Evolutionary conservation across 2,113 vertebrate species (phyloP), one percentile per base, ranked within the genome.

Genomic region (Peromyscus californicus): DNA sequence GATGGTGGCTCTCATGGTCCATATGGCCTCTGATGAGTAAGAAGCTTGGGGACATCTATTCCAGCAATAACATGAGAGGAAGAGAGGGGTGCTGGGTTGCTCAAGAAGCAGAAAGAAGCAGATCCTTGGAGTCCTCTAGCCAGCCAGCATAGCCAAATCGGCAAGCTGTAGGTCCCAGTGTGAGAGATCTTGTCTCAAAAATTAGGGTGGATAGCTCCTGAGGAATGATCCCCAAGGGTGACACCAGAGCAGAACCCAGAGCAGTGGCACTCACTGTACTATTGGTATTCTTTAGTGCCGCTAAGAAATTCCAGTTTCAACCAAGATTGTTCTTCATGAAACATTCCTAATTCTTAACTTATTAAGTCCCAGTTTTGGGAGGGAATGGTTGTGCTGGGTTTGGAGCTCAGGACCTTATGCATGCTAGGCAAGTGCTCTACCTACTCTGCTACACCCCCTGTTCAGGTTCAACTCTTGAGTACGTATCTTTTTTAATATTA

Each of bases 181-280:
- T 69, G 42, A 87, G 63, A 86, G 84, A 69, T 6, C 9, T 33
- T 67, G 31, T 48, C 61, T 48, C 10, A 3, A 67, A 67, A 67
- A 67, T 33, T 67, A 48, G 17, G 24, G 42, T 86, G 7, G 29
- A 67, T 33, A 36, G 29, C 10, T 51, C 10, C 31, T 24, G 17
- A 48, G 84, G 10, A 51, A 51, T 67, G 45, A 69, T 22, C 63
- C 9, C 29, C 84, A 67, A 86, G 42, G 5, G 48, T 67, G 42
- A n/a, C 24, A 4, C 6, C 15, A 72, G 36, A 57, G 51, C 69
- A 10, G 42, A 91, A 51, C 10, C 33, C 0, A 31, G 42, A 67
- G 67, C 72, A 39, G 33, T 15, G 26, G 7, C 0, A 5, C 59
- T 4, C 5, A 4, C 13, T 31, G 0, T n/a, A 42, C 24, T 19